Evolutionary conservation across 2,797 vertebrate species (phyloP).

Genomic region (Squalus acanthias): DNA sequence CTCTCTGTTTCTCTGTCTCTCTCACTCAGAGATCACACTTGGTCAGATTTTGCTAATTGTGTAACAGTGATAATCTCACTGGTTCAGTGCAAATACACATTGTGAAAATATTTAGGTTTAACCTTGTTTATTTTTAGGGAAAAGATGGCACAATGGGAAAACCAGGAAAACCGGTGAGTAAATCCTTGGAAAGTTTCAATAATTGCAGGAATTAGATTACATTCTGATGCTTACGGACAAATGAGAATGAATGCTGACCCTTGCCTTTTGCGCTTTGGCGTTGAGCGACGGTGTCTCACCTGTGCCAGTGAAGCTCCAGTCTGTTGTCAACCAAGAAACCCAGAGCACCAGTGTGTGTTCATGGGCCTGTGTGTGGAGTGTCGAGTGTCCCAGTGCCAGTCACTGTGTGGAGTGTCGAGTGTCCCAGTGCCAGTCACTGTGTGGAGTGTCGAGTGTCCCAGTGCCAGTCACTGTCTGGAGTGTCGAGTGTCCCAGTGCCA

Average conservation of each 20-base stretch:
- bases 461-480: too few species aligned
- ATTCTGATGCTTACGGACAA: not conserved
- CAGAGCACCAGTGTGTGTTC: not conserved
- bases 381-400: too few species aligned
- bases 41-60: not conserved
- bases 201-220: not conserved
- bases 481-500: too few species aligned
- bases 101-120: not conserved
- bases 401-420: too few species aligned
- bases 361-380: not conserved
- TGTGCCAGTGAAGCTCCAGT: not conserved
- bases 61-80: not conserved
- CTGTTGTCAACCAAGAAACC: not conserved
- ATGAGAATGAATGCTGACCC: not conserved
- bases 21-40: not conserved
- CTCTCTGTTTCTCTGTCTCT: not conserved
- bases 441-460: too few species aligned
- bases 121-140: not conserved
- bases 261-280: not conserved
- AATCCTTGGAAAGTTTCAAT: not conserved
- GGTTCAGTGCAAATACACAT: not conserved
- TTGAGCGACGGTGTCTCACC: not conserved
- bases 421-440: too few species aligned
- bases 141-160: conserved; percentile 7
- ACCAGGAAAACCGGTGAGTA: conserved; percentile 10